Evolutionary conservation across 1,140 invertebrate species (phyloP).

Genomic region (Ericerus pela): DNA sequence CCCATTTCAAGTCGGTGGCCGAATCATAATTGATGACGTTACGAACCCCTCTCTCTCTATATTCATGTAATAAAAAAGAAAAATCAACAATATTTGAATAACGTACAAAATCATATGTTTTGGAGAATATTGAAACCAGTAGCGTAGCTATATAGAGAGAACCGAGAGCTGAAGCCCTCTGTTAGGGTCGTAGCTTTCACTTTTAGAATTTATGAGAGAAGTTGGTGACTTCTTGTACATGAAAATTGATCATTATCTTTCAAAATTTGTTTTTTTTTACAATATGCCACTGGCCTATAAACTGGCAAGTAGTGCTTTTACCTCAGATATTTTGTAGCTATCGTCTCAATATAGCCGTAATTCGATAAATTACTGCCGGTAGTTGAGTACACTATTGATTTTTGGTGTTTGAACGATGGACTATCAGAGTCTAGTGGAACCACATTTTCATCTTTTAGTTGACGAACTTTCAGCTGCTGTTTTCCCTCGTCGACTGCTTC

Average conservation of each 20-base stretch:
- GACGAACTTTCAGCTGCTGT: conserved; percentile 37
- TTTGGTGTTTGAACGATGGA: conserved; percentile 50
- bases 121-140: too few species aligned
- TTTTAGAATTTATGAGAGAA: too few species aligned
- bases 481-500: conserved; percentile 37
- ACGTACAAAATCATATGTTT: neutral
- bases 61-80: neutral
- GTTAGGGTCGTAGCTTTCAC: too few species aligned
- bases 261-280: too few species aligned
- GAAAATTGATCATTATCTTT: too few species aligned
- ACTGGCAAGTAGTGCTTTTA: conserved; percentile 15
- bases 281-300: too few species aligned
- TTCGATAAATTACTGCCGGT: conserved; percentile 42
- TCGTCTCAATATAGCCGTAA: conserved; percentile 45
- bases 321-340: conserved; percentile 42
- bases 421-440: conserved; percentile 30
- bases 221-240: too few species aligned
- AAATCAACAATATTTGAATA: neutral
- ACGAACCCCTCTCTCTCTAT: neutral
- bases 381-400: conserved; percentile 42
- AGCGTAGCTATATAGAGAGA: too few species aligned
- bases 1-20: neutral
- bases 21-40: neutral
- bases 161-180: too few species aligned
- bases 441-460: conserved; percentile 35